A percentile compares a stretch with the other conserved stretches of the same genome.
These are phyloP conservation scores for Catharus ustulatus DNA, from an alignment of 2,797 vertebrate species.

Conservation along the genomic window DNA sequence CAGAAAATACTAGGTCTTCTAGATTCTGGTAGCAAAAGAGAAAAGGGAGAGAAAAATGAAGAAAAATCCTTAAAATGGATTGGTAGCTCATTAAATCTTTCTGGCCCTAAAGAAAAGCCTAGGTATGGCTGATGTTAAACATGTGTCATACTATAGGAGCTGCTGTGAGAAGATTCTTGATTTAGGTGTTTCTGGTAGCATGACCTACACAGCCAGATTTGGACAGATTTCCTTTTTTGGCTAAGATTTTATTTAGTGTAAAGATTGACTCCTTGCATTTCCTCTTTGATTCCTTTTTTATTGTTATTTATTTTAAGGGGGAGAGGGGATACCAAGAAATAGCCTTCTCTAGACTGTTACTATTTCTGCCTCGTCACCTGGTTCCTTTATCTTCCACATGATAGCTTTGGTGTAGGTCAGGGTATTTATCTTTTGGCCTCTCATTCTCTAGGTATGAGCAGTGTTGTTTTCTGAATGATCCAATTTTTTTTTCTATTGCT, in stretches of 20 bases:
- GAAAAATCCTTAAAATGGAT: background rate
- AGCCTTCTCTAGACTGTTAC: background rate
- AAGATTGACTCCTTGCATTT: background rate
- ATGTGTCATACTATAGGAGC: background rate
- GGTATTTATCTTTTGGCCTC: background rate
- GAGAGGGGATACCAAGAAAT: background rate
- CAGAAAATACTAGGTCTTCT: background rate
- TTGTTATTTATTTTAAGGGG: background rate
- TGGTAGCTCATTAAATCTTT: background rate
- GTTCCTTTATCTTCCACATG: background rate
- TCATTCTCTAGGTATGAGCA: background rate
- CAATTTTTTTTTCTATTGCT: background rate
- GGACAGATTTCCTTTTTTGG: background rate
- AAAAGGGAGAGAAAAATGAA: accelerated
- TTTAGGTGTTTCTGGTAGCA: background rate
- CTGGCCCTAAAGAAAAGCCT: background rate
- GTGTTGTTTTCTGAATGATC: background rate
- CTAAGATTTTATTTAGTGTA: background rate
- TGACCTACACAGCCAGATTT: background rate
- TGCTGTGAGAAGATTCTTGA: background rate
- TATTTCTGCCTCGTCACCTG: background rate
- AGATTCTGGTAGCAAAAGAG: background rate
- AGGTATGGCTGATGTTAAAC: background rate
- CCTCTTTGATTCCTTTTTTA: background rate
- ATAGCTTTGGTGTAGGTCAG: background rate